These are phyloP conservation scores for Kryptolebias marmoratus DNA, from an alignment of 2,113 vertebrate genomes.

Conservation along the genomic window DNA sequence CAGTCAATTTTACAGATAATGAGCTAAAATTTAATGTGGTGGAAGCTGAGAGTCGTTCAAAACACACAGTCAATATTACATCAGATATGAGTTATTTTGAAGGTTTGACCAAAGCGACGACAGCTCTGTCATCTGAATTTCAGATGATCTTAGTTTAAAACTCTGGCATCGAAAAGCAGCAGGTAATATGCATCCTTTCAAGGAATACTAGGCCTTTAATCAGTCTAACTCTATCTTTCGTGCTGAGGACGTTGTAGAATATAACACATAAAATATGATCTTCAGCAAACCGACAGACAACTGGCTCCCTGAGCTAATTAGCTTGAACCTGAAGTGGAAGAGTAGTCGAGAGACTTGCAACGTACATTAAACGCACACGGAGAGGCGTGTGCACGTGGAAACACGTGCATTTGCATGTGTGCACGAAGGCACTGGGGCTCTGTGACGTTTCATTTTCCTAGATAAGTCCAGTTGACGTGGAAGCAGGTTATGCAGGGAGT, in stretches of 20 bases:
- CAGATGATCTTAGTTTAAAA: neutral
- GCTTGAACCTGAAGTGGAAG: conserved; percentile 51
- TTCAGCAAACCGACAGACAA: conserved; percentile 44
- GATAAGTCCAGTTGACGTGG: conserved; percentile 47
- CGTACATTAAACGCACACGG: conserved; percentile 26
- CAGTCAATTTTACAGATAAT: too few relatives aligned
- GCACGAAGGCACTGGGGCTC: neutral
- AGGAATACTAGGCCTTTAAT: neutral
- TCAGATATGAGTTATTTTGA: too few relatives aligned
- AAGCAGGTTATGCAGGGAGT: conserved; percentile 64
- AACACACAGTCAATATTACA: too few relatives aligned
- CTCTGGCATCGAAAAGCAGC: too few relatives aligned
- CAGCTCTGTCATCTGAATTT: too few relatives aligned
- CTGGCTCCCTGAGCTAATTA: conserved; percentile 59
- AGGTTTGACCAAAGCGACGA: too few relatives aligned
- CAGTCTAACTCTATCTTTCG: neutral
- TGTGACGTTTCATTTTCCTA: conserved; percentile 54
- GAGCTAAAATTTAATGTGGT: too few relatives aligned
- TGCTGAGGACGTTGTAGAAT: conserved; percentile 1
- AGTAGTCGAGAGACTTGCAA: conserved; percentile 51
- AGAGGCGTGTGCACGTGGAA: conserved; percentile 5
- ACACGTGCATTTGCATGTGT: neutral
- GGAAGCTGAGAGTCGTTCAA: too few relatives aligned
- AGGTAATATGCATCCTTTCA: too few relatives aligned
- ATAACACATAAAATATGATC: conserved; percentile 23